Conservation (phyloP, 1,140 invertebrate species). For the Microplitis mediator region DNA sequence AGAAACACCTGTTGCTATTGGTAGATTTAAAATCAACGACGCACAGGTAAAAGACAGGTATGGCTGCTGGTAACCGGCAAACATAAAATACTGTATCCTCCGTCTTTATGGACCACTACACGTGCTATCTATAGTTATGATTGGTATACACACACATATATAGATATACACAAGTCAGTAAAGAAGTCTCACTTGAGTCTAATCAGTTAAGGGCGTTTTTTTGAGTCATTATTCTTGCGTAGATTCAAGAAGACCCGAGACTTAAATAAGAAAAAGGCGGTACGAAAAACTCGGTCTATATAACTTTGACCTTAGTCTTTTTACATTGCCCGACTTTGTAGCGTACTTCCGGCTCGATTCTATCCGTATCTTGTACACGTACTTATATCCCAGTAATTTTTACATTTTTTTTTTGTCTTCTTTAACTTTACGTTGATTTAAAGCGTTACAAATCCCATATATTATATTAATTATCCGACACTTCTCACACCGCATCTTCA, state of each 20-base stretch:
- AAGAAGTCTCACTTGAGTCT: not conserved
- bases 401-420: constrained; percentile 2
- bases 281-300: not conserved
- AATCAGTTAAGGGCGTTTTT: not conserved
- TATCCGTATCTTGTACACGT: not conserved
- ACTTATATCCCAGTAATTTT: not conserved
- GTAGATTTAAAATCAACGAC: too few relatives aligned
- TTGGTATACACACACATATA: too few relatives aligned
- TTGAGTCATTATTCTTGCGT: not conserved
- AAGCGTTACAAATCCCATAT: too few relatives aligned
- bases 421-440: not conserved
- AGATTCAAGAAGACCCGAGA: not conserved
- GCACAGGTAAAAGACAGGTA: too few relatives aligned
- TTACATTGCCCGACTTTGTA: not conserved
- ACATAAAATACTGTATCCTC: too few relatives aligned
- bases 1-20: too few relatives aligned
- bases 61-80: too few relatives aligned
- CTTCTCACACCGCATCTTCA: too few relatives aligned
- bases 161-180: too few relatives aligned
- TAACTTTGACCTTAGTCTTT: not conserved
- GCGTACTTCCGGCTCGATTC: constrained; percentile 8
- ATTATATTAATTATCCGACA: too few relatives aligned
- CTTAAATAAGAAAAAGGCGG: not conserved
- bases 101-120: too few relatives aligned
- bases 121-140: too few relatives aligned